Evolutionary conservation across 2,797 vertebrate genomes (phyloP), one percentile per base, ranked within the genome.

Genomic region (Acrocephalus scirpaceus): DNA sequence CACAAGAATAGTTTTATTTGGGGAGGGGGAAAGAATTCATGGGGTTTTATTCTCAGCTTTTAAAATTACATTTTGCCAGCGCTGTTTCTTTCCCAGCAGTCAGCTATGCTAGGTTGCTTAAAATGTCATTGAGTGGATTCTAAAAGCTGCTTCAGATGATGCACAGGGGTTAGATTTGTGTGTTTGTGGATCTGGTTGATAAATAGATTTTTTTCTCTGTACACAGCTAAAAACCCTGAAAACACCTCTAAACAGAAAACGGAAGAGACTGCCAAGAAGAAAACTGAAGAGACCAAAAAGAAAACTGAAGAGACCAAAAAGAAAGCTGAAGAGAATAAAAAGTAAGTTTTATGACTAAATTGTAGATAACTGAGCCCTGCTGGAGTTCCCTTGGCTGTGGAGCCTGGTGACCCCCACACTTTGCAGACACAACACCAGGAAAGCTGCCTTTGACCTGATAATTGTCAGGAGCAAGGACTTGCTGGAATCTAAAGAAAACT

Each of bases 261-360:
- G 21, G 96, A 97, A 86, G 98, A 98, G 61, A 84, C 90, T 16
- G 96, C 82, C 14, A 90, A 90, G 50, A 91, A 94, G 73, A 96
- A 96, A 44, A 44, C 44, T 19, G 44, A 44, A 44, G 36, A 36
- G 36, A 36, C 36, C 36, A 36, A 36, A 36, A 42, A 42, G 42
- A 42, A 42, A 86, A 93, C 13, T 23, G 96, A 97, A 90, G 98
- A 98, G 30, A 93, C 96, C 16, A 98, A 98, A 87, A 98, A 95
- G 95, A 74, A 69, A 82, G 93, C 27, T 27, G 95, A 97, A 91
- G 97, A 98, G n/a, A 96, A 93, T 15, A 98, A 97, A 92, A 98
- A 97, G 98, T 98, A 97, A 98, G 98, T 53, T 57, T 30, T 30
- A 20, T 65, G 32, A 51, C 17, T 29, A 5, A 71, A 9, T 30